Evolutionary conservation across 2,113 vertebrate species (phyloP).

Genomic region (Scatophagus argus): DNA sequence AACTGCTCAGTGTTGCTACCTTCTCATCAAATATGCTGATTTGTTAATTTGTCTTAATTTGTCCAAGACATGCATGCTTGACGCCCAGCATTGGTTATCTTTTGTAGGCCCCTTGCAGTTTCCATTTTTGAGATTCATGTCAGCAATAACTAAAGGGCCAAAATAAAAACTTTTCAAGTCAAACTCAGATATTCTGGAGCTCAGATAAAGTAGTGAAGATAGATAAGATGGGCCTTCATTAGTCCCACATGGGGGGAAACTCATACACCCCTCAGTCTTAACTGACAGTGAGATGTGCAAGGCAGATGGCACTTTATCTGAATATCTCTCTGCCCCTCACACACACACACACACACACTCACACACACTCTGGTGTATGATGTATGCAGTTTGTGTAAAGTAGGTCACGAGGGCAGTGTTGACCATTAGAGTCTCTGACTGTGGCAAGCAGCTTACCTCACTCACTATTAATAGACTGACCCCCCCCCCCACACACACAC

Average conservation of each 20-base stretch:
- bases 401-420: constrained; percentile 71
- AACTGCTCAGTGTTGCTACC: neutral
- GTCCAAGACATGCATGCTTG: neutral
- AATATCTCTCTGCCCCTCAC: neutral
- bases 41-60: neutral
- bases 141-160: neutral
- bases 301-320: constrained; percentile 50
- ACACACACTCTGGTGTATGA: neutral
- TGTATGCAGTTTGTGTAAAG: constrained; percentile 48
- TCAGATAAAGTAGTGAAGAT: no score
- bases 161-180: neutral
- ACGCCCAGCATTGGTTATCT: neutral
- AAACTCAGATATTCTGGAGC: neutral
- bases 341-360: constrained; percentile 30
- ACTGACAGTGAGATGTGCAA: constrained; percentile 13
- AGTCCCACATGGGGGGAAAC: no score
- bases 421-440: constrained; percentile 57
- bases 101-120: neutral
- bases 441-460: constrained; percentile 67
- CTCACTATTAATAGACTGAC: constrained; percentile 43
- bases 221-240: no score
- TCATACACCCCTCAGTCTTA: no score
- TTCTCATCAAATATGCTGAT: neutral
- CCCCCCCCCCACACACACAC: constrained; percentile 13
- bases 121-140: neutral